Evolutionary conservation across 2,888 invertebrate genomes (phyloP), one percentile per base, ranked within the genome.

Genomic region (Pyrrhosoma nymphula): DNA sequence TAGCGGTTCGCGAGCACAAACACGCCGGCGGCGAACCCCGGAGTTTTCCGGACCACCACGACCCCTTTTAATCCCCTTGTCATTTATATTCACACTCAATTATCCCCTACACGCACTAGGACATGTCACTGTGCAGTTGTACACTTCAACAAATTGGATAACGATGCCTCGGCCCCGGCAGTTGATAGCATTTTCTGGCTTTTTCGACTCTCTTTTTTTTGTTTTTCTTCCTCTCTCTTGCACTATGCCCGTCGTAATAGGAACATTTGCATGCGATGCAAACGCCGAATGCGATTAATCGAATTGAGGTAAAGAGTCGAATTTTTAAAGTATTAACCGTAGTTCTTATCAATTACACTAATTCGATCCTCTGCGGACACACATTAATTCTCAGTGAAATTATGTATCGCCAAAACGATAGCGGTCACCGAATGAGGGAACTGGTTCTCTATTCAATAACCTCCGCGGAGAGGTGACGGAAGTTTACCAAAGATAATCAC

Each of bases 51-150:
- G 30, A 35, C 82, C 82, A 16, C 18, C 82, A 14, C 16, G 10
- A 30, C 4, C 82, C 12, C 30, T 82, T 60, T 82, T 82, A 82
- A 82, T 82, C 82, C 82, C 18, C 82, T 26, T 35, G 82, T 82
- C 82, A 82, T 82, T 82, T 82, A 82, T 82, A 82, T 82, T 82
- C 82, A 82, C 82, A 82, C 82, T 82, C 82, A 82, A 82, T 82
- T 82, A 82, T 82, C 35, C 82, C 82, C 35, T 35, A 82, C 82
- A 82, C 82, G 82, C 35, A 35, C 82, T 82, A 82, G 82, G 82
- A 35, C 82, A 82, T 82, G 82, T 82, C 82, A 35, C 82, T 82
- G 82, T 8, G 8, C 82, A 82, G 82, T 82, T 35, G 82, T 82
- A 82, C 82, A 82, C 82, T 82, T 35, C n/a, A 82, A 82, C 82